These are phyloP conservation scores for Tonatia bakeri DNA, from an alignment of 2,113 vertebrate species.

Conservation along the genomic window DNA sequence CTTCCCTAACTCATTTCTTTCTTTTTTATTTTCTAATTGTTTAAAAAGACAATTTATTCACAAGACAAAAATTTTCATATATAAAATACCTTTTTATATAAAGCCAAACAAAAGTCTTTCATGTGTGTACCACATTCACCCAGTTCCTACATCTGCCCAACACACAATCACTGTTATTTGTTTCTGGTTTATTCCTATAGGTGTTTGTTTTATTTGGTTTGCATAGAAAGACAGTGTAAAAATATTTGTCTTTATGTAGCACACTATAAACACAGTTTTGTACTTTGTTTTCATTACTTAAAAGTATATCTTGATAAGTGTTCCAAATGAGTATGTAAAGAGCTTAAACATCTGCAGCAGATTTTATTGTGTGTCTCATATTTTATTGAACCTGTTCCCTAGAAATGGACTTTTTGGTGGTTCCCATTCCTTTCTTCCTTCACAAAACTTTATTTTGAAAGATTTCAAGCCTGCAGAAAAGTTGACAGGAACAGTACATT, in stretches of 20 bases:
- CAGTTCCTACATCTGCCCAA: neutral
- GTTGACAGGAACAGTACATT: neutral
- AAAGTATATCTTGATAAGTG: neutral
- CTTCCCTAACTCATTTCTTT: neutral
- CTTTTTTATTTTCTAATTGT: constrained; percentile 13
- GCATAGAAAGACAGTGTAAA: neutral
- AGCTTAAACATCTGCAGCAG: neutral
- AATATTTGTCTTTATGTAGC: neutral
- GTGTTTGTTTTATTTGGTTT: neutral
- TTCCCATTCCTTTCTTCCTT: neutral
- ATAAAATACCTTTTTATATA: neutral
- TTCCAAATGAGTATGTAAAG: neutral
- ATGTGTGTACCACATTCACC: neutral
- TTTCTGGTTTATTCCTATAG: neutral
- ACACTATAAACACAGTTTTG: neutral
- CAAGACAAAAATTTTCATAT: neutral
- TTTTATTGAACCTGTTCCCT: neutral
- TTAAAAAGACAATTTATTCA: neutral
- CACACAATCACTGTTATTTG: neutral
- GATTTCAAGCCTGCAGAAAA: neutral
- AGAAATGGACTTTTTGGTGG: neutral
- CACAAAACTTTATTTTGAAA: constrained; percentile 13
- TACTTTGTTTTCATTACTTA: neutral
- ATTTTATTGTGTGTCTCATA: neutral
- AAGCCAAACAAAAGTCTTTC: neutral